Base-by-base conservation (phyloP, 1,140 invertebrate genomes). In the Drosophila dunni region DNA sequence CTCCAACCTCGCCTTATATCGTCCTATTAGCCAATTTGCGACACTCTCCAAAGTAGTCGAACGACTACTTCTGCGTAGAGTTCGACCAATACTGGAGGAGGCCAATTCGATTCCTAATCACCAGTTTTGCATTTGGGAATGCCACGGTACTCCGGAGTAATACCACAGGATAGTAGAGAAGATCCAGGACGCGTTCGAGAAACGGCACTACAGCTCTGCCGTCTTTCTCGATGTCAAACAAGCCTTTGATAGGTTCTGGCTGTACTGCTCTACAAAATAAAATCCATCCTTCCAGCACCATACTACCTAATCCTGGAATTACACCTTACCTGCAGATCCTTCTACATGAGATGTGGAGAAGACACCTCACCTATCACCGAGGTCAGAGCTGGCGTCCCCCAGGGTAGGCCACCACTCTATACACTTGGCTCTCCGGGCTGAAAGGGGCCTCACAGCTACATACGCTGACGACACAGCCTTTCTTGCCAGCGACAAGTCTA, bases 91-190 rank as follows among this genome's bases (percentile, higher is more conserved):
- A 42, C 17, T 64, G 61, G 48, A 63, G 17, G 61, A 53, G 46
- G 48, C 34, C n/a, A 38, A 48, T 63, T 42, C 38, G 46, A 63
- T 63, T 29, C 60, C 60, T 7, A 10, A 40, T 50, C 46, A 62
- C 58, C 58, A 61, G 45, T 61, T 62, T 62, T 46, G 60, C 45
- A 51, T 62, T 17, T 38, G 60, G 15, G 13, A 46, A 15, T 50
- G 33, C 0, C 61, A 63, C 7, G 33, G 29, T 0, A 51, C 61
- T 1, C 33, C 45, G 1, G 44, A 61, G 10, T 48, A 64, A 53
- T 64, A 48, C 24, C 46, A 64, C 33, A 20, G 61, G 10, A 9
- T 51, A 0, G 61, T 44, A 1, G 10, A 24, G 9, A 17, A 8
- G 3, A 53, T 64, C 2, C 17, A 53, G 7, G n/a, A 51, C 0